Base-by-base conservation (phyloP, 2,113 vertebrate genomes). In the Nothocercus nigrocapillus region DNA sequence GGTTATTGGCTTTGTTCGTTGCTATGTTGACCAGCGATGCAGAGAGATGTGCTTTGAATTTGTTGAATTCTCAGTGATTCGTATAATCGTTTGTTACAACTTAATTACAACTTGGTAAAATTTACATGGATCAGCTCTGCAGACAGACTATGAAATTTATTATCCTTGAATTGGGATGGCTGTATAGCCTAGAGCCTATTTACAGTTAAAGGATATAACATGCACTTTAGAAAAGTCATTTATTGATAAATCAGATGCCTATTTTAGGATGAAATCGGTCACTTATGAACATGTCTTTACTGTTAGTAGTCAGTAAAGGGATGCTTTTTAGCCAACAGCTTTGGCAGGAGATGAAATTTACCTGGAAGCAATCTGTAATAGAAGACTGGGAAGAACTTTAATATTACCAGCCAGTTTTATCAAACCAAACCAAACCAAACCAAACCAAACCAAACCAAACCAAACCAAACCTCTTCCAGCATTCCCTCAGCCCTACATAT, bases 11-110 rank as follows among this genome's bases (percentile, higher is more conserved):
- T 93, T 89, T 89, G 32, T 91, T 93, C 81, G 42, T 76, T 91
- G 58, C 40, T 88, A 16, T 93, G 96, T 90, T 91, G 88, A 93
- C 80, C 61, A 93, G 69, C 0, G 3, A 93, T 84, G 69, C 92
- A 84, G 73, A 74, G 49, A 78, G 58, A 58, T 7, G 3, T 95
- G 92, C 47, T 90, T 93, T 93, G 85, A 94, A 95, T 96, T 68
- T 86, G 78, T 92, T 93, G 62, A 93, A 90, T 75, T 89, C 34
- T 95, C 73, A 42, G 38, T 88, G 34, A 45, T 92, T 96, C 88
- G 42, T 82, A 78, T 88, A 95, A 95, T 85, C 14, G 2, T 95
- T 93, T 94, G 61, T 95, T 95, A 78, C 80, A 81, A 86, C 80
- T 94, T 95, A 88, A 90, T 91, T 96, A 70, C 59, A 58, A 34